These are phyloP conservation scores for Sialia sialis DNA, from an alignment of 2,113 vertebrate genomes.

Conservation along the genomic window DNA sequence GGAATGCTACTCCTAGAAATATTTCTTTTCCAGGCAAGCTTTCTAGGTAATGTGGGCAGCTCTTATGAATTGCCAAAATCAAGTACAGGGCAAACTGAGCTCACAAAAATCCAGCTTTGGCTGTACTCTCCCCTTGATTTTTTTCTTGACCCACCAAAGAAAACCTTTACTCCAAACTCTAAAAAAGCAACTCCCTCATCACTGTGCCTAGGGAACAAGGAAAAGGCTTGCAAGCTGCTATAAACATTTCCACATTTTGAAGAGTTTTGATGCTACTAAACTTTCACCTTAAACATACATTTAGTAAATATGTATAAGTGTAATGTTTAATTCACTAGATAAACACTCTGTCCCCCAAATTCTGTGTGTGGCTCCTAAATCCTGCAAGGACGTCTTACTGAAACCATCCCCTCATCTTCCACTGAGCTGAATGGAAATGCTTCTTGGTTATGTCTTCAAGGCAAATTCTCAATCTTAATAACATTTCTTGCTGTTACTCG, in stretches of 20 bases:
- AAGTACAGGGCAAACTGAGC: background rate
- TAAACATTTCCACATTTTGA: background rate
- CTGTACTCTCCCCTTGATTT: background rate
- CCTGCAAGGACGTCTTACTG: background rate
- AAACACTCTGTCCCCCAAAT: background rate
- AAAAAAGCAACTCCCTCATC: background rate
- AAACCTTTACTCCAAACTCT: background rate
- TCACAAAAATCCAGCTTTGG: background rate
- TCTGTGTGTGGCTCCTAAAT: background rate
- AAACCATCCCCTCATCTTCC: background rate
- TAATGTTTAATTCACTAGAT: background rate
- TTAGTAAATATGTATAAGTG: background rate
- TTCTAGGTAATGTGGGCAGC: background rate
- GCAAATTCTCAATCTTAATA: background rate
- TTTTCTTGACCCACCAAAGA: background rate
- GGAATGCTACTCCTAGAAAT: background rate
- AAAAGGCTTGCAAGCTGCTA: background rate
- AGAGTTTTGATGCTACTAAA: background rate
- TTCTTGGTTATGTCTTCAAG: background rate
- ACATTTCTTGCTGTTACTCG: background rate
- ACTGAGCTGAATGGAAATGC: background rate
- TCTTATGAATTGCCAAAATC: background rate
- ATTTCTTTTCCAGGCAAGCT: background rate
- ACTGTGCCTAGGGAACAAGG: background rate
- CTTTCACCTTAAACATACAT: background rate